Conservation (phyloP, 2,797 vertebrate genomes). For the Sebastes kiyomatsui region DNA sequence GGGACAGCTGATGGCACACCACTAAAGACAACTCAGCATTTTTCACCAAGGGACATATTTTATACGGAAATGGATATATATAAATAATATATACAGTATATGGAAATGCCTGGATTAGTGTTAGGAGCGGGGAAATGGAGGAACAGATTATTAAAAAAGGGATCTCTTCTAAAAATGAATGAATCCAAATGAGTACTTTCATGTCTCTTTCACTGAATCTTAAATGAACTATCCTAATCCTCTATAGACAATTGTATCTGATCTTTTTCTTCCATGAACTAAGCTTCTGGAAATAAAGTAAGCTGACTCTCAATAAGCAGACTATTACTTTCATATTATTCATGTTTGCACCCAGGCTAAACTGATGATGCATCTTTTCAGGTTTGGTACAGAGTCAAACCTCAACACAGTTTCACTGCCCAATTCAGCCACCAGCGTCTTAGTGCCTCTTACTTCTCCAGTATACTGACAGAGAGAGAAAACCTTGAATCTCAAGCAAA, state of each 20-base stretch:
- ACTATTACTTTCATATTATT: neutral
- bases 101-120: neutral
- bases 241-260: neutral
- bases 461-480: neutral
- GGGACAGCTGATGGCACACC: neutral
- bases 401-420: conserved; percentile 1
- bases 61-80: neutral
- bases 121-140: too few relatives aligned
- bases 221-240: neutral
- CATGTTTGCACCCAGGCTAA: neutral
- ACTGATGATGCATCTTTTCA: neutral
- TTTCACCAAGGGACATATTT: neutral
- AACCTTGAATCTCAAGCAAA: conserved; percentile 30
- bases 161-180: too few relatives aligned
- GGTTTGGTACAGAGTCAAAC: conserved; percentile 24
- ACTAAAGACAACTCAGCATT: neutral
- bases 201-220: neutral
- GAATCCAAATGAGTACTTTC: too few relatives aligned
- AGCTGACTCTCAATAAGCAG: neutral
- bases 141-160: too few relatives aligned
- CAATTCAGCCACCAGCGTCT: neutral
- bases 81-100: neutral
- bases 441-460: neutral
- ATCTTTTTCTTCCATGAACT: neutral
- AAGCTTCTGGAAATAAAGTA: neutral